Evolutionary conservation across 2,797 vertebrate species (phyloP).

Genomic region (Helostoma temminkii): DNA sequence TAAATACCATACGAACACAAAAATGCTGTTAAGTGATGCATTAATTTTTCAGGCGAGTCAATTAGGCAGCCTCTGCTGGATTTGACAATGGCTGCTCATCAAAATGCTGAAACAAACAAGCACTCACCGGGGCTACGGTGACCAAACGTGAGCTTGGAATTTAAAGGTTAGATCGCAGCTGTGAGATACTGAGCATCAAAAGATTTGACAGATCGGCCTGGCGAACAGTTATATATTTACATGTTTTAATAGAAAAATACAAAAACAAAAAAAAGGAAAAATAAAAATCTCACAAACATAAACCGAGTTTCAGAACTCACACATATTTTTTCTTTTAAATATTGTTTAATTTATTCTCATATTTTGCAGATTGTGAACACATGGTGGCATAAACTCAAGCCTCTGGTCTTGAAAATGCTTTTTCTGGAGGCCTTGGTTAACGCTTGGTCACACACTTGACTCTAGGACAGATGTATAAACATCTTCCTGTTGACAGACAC

Average conservation of each 20-base stretch:
- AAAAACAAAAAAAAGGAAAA: background rate
- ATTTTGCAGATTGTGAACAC: constrained; percentile 33
- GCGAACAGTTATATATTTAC: constrained; percentile 11
- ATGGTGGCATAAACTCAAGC: constrained; percentile 24
- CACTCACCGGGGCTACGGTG: constrained; percentile 38
- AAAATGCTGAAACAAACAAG: constrained; percentile 74
- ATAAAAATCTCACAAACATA: background rate
- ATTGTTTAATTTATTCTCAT: constrained; percentile 26
- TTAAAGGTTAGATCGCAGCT: constrained; percentile 27
- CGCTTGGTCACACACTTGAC: constrained; percentile 42
- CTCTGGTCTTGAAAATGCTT: constrained; percentile 28
- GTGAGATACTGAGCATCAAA: constrained; percentile 11
- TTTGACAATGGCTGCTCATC: constrained; percentile 73
- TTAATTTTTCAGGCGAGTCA: constrained; percentile 83
- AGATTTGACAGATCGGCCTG: background rate
- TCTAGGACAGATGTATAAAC: constrained; percentile 40
- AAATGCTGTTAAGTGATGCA: constrained; percentile 81
- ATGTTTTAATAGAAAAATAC: background rate
- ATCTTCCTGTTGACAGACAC: constrained; percentile 57
- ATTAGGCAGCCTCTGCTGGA: constrained; percentile 79
- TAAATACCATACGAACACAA: constrained; percentile 75
- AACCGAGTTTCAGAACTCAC: background rate
- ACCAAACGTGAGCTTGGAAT: constrained; percentile 31
- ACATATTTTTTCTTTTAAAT: constrained; percentile 20
- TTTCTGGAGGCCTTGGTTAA: constrained; percentile 44